Evolutionary conservation across 2,888 invertebrate species (phyloP).

Genomic region (Copidosoma aretas): DNA sequence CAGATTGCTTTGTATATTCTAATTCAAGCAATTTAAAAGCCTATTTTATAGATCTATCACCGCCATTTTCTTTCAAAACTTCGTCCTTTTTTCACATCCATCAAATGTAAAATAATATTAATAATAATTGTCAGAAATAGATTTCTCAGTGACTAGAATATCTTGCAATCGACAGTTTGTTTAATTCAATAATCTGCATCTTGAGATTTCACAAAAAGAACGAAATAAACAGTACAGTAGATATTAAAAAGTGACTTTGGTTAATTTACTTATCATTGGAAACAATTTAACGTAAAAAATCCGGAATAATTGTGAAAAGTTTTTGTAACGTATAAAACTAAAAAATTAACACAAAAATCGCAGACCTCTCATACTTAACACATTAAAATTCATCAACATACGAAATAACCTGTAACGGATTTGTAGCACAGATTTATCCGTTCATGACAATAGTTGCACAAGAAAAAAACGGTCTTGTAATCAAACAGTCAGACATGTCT

Average conservation of each 20-base stretch:
- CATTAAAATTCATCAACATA: no score
- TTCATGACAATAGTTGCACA: no score
- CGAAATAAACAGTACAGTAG: slow-evolving; percentile 44
- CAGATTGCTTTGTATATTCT: not conserved
- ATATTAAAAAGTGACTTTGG: slow-evolving; percentile 57
- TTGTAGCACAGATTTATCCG: no score
- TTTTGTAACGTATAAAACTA: no score
- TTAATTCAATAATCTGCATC: slow-evolving; percentile 50
- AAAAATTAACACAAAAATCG: no score
- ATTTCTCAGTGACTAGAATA: slow-evolving; percentile 61
- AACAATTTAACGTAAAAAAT: no score
- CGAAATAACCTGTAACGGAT: no score
- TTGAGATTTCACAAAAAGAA: slow-evolving; percentile 51
- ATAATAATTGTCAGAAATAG: slow-evolving; percentile 52
- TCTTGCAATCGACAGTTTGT: slow-evolving; percentile 56
- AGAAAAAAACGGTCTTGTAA: no score
- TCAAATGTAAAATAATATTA: slow-evolving; percentile 34
- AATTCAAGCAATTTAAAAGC: not conserved
- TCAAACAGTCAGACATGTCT: no score
- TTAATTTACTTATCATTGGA: slow-evolving; percentile 45
- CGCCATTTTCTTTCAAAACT: slow-evolving; percentile 28
- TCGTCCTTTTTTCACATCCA: slow-evolving; percentile 24
- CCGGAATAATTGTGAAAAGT: no score
- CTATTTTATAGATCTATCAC: no score
- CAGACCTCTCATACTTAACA: no score